A percentile compares a stretch with the other conserved stretches of the same genome.
These are phyloP conservation scores for Phrynocephalus forsythii DNA, from an alignment of 2,797 vertebrate genomes.

Conservation along the genomic window DNA sequence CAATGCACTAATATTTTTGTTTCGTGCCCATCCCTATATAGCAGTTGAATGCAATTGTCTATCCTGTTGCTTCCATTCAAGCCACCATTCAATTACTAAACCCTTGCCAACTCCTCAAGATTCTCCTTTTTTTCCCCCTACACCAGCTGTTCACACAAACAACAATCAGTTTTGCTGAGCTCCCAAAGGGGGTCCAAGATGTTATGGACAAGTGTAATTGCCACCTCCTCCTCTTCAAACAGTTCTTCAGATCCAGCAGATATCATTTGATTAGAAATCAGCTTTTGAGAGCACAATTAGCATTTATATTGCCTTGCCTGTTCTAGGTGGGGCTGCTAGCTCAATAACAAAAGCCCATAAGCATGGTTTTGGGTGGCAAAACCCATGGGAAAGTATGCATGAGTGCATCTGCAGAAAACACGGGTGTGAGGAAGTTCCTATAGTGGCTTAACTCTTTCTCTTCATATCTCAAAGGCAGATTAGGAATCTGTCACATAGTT, in stretches of 20 bases:
- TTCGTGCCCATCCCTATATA: too few species aligned
- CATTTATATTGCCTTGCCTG: constrained; percentile 22
- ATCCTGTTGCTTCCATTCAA: constrained; percentile 36
- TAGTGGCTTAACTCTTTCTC: not conserved
- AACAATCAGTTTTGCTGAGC: constrained; percentile 11
- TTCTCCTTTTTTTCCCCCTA: not conserved
- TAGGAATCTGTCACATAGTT: not conserved
- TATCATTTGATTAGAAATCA: constrained; percentile 20
- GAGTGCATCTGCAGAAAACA: not conserved
- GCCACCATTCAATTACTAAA: constrained; percentile 23
- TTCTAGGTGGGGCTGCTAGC: not conserved
- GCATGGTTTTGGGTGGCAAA: not conserved
- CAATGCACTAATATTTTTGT: too few species aligned
- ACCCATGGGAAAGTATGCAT: not conserved
- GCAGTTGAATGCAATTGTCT: too few species aligned
- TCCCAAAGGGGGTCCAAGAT: accelerated
- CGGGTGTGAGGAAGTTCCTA: not conserved
- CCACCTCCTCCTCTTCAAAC: constrained; percentile 29
- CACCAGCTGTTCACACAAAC: constrained; percentile 1
- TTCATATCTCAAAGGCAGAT: not conserved
- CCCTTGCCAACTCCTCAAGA: constrained; percentile 21
- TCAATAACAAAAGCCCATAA: not conserved
- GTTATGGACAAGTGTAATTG: constrained; percentile 13
- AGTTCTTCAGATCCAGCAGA: not conserved
- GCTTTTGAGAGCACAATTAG: constrained; percentile 27